Evolutionary conservation across 2,113 vertebrate species (phyloP).

Genomic region (Clupea harengus): DNA sequence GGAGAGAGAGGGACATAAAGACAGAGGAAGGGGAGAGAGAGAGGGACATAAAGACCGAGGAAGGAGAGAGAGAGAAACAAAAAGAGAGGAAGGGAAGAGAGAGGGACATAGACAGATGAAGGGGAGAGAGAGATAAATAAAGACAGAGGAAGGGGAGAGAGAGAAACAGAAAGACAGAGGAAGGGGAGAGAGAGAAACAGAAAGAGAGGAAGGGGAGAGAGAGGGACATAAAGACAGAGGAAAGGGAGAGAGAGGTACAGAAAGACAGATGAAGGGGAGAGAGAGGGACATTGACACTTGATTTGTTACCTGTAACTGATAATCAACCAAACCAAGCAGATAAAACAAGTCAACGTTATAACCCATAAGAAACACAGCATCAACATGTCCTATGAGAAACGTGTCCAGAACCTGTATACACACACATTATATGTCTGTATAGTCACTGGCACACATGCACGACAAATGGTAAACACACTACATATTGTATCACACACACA

Average conservation of each 20-base stretch:
- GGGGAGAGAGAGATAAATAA: background rate
- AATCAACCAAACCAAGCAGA: background rate
- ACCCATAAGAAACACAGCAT: background rate
- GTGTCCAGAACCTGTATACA: background rate
- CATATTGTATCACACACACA: background rate
- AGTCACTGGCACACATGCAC: too few relatives aligned
- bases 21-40: background rate
- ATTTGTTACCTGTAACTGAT: background rate
- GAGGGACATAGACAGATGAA: background rate
- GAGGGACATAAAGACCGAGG: background rate
- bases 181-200: slow-evolving; percentile 16
- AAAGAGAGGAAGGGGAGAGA: background rate
- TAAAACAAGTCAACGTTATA: background rate
- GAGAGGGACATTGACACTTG: background rate
- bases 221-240: slow-evolving; percentile 6
- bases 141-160: background rate
- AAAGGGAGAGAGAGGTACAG: background rate
- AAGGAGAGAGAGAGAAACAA: slow-evolving; percentile 12
- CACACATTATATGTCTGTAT: background rate
- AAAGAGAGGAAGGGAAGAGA: background rate
- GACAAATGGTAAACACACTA: too few relatives aligned
- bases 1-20: slow-evolving; percentile 11
- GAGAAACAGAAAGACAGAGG: background rate
- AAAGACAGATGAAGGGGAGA: background rate
- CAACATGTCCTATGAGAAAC: background rate